Evolutionary conservation across 2,113 vertebrate species (phyloP), one percentile per base, ranked within the genome.

Genomic region (Oryzias javanicus): DNA sequence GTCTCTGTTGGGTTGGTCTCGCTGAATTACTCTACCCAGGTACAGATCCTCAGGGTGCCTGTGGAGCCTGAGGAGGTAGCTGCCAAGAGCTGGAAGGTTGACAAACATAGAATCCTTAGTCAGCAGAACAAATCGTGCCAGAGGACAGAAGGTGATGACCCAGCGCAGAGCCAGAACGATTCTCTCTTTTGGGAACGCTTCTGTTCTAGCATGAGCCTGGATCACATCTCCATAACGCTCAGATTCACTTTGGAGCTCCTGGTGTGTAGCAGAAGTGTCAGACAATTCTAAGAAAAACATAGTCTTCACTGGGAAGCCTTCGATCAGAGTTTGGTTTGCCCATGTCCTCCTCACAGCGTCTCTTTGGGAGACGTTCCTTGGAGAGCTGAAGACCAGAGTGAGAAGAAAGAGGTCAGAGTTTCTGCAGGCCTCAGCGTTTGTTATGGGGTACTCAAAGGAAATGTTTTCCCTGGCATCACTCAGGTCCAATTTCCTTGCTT

Each of bases 131-230:
- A 95, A 98, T 4, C 88, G 91, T 3, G 93, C 93, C 0, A 66
- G 81, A 25, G 96, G 91, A 55, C 96, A 98, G 81, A 94, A 95
- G 0, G 93, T 72, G 59, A 96, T 83, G 1, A 89, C 73, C 96
- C 95, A 98, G 42, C 92, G 91, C 18, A 90, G 56, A 0, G 91
- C 91, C 76, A 91, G 69, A 35, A 92, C 15, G 14, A 89, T 79
- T 78, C 91, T 94, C 17, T 91, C 85, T 0, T 88, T 94, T 59
- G 89, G 85, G 15, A 80, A 88, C 1, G 81, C 84, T 20, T 95
- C 94, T 0, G 88, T 60, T 76, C 92, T 91, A 0, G 70, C 92
- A 1, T 72, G 67, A 57, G 90, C 94, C 76, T 95, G 92, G 8
- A 97, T 89, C 0, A 97, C 83, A 67, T 98, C 95, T 7, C 85